Evolutionary conservation across 2,888 invertebrate species (phyloP).

Genomic region (Stegophylla sp.): DNA sequence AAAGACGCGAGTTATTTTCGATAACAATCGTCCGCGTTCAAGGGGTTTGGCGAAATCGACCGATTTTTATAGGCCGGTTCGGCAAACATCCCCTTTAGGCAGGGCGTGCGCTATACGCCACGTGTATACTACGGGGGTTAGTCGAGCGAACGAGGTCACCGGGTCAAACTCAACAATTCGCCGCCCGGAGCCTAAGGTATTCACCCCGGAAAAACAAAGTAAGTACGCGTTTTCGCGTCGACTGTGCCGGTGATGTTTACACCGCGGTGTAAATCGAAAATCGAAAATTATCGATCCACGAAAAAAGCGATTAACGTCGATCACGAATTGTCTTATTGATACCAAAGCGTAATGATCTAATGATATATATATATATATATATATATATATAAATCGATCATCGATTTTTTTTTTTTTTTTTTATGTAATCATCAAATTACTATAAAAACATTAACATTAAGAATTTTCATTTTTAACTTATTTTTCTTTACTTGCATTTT

Average conservation of each 20-base stretch:
- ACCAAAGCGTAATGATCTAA: no score
- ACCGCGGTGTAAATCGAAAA: background rate
- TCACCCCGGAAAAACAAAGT: constrained; percentile 12
- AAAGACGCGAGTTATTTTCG: constrained; percentile 27
- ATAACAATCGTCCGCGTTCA: constrained; percentile 6
- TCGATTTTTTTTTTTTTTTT: no score
- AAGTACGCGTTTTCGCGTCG: constrained; percentile 6
- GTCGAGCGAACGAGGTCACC: constrained; percentile 52
- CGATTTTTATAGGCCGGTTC: constrained; percentile 53
- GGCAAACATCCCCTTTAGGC: constrained; percentile 35
- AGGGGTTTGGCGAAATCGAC: constrained; percentile 35
- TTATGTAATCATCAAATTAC: no score
- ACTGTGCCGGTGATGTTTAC: constrained; percentile 20
- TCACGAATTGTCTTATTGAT: background rate
- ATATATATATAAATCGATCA: no score
- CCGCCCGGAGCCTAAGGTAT: background rate
- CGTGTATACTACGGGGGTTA: constrained; percentile 38
- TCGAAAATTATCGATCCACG: background rate
- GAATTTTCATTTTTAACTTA: no score
- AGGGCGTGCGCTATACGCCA: constrained; percentile 33
- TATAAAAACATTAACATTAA: no score
- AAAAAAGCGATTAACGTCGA: background rate
- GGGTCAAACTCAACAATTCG: constrained; percentile 53
- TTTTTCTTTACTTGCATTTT: no score
- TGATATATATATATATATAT: no score